These are phyloP conservation scores for Cyprinodon brontotheroides DNA, from an alignment of 2,113 vertebrate genomes.

Conservation along the genomic window DNA sequence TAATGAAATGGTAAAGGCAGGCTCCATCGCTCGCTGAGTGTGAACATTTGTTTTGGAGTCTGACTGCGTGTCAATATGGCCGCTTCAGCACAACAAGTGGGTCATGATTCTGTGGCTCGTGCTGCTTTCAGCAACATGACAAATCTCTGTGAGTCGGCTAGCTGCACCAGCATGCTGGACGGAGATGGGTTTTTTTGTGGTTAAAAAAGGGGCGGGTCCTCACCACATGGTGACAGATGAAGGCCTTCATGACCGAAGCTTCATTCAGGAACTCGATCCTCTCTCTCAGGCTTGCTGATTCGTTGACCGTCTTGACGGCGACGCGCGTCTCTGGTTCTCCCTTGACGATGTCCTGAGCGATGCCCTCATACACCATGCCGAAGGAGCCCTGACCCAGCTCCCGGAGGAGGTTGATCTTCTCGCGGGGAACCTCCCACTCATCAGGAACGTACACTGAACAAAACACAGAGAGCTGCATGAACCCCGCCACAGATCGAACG, in stretches of 20 bases:
- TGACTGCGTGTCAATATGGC: slow-evolving; percentile 50
- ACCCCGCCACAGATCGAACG: neutral
- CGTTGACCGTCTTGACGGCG: slow-evolving; percentile 96
- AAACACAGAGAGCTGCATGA: neutral
- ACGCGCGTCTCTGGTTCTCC: slow-evolving; percentile 89
- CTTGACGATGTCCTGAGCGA: slow-evolving; percentile 92
- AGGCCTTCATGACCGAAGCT: slow-evolving; percentile 97
- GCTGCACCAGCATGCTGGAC: slow-evolving; percentile 6
- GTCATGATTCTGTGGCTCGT: slow-evolving; percentile 21
- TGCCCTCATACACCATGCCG: slow-evolving; percentile 97
- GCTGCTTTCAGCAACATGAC: slow-evolving; percentile 5
- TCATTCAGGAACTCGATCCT: slow-evolving; percentile 98
- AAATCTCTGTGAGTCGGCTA: neutral
- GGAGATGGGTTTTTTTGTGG: neutral
- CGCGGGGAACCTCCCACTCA: slow-evolving; percentile 94
- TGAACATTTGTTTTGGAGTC: slow-evolving; percentile 46
- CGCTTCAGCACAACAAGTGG: slow-evolving; percentile 29
- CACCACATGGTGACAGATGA: slow-evolving; percentile 99
- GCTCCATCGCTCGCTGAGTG: slow-evolving; percentile 16
- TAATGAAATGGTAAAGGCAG: slow-evolving; percentile 1
- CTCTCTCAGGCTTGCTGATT: slow-evolving; percentile 92
- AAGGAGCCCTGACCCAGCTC: slow-evolving; percentile 98
- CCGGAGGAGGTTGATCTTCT: slow-evolving; percentile 89
- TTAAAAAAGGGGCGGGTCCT: neutral
- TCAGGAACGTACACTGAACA: slow-evolving; percentile 91